phyloP scores from a whole-genome alignment of 2,797 vertebrate genomes.

The Crocodylus rhombifer region DNA sequence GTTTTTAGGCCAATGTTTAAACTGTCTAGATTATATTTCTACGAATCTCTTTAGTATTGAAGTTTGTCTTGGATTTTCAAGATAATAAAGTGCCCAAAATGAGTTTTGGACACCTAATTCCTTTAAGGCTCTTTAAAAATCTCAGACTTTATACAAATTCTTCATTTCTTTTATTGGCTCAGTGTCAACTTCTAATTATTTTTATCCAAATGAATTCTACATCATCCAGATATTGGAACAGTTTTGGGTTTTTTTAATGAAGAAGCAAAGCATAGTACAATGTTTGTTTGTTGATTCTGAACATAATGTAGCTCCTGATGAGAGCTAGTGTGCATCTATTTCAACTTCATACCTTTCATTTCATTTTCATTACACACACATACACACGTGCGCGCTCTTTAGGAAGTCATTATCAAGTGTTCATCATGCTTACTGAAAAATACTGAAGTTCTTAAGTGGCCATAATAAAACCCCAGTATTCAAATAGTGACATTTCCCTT shows the following conservation, averaged over 20 bases:
- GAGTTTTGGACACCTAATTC: slow-evolving; percentile 49
- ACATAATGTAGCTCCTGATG: not conserved
- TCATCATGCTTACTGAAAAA: accelerated
- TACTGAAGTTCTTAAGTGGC: not conserved
- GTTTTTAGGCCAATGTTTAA: slow-evolving; percentile 18
- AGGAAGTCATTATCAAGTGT: not conserved
- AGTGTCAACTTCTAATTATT: not conserved
- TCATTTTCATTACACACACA: not conserved
- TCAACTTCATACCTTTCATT: not conserved
- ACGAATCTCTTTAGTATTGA: slow-evolving; percentile 37
- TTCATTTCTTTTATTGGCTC: not conserved
- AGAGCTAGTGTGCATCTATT: not conserved
- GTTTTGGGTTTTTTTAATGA: slow-evolving; percentile 19
- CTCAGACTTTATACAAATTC: slow-evolving; percentile 43
- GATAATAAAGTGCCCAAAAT: slow-evolving; percentile 22
- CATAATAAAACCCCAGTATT: not conserved
- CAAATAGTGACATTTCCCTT: not conserved
- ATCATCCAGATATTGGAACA: slow-evolving; percentile 15
- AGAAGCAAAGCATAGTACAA: not conserved
- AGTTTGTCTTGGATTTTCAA: slow-evolving; percentile 1
- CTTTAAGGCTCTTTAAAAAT: not conserved
- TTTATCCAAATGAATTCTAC: not conserved
- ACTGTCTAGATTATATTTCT: slow-evolving; percentile 39
- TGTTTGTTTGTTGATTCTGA: not conserved
- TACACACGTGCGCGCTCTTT: not conserved